A percentile compares a stretch with the other conserved stretches of the same genome.
These are phyloP conservation scores for Erythrolamprus reginae DNA, from an alignment of 2,113 vertebrate species.

Conservation along the genomic window DNA sequence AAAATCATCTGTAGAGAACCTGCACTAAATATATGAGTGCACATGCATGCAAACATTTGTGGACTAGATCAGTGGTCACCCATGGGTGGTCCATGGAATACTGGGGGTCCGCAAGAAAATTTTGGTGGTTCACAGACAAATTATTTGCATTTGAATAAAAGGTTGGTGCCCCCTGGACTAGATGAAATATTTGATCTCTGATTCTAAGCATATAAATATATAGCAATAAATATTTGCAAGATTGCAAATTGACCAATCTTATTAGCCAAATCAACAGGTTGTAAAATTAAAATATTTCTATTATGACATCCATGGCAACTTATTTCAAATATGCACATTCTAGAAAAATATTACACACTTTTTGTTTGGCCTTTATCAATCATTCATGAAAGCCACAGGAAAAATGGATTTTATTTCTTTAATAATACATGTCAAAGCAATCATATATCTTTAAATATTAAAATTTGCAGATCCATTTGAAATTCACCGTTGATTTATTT, in stretches of 20 bases:
- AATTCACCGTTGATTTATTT: background rate
- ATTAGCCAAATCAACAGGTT: background rate
- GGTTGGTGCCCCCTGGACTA: too few species aligned
- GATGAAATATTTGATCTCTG: background rate
- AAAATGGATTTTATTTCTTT: background rate
- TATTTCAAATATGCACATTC: background rate
- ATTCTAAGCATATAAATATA: background rate
- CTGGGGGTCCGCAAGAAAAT: too few species aligned
- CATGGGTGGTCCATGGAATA: too few species aligned
- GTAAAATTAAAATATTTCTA: background rate
- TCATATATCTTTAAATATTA: background rate
- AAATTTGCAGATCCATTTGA: background rate
- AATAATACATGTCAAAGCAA: background rate
- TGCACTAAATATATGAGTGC: background rate
- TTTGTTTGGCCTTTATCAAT: background rate
- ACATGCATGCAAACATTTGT: background rate
- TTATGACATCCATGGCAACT: background rate
- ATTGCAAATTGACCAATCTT: background rate
- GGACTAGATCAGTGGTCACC: too few species aligned
- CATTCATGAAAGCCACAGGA: background rate
- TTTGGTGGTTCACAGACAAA: too few species aligned
- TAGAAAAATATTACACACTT: background rate
- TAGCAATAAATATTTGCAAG: background rate
- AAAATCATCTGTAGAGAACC: background rate
- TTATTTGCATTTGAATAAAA: too few species aligned